Evolutionary conservation across 1,140 invertebrate species (phyloP).

Genomic region (Drosophila nigrodunni): DNA sequence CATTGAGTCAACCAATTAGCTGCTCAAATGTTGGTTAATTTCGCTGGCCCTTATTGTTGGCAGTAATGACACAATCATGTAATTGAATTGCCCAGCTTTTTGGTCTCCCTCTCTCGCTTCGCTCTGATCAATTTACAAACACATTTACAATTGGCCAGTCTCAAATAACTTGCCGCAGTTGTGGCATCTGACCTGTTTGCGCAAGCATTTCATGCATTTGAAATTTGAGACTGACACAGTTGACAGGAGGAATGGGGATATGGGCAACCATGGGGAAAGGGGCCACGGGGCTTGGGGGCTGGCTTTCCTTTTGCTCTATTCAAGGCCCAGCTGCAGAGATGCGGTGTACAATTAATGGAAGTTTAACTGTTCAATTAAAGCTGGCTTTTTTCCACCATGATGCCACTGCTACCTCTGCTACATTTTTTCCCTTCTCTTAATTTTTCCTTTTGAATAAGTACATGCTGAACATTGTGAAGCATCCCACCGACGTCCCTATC

Average conservation of each 20-base stretch:
- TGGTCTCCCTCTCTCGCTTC: neutral
- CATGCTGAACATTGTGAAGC: constrained; percentile 61
- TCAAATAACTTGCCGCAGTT: constrained; percentile 50
- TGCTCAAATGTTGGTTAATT: constrained; percentile 82
- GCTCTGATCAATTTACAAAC: constrained; percentile 1
- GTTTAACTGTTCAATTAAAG: constrained; percentile 84
- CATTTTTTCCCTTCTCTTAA: constrained; percentile 28
- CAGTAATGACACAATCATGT: constrained; percentile 79
- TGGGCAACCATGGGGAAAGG: constrained; percentile 1
- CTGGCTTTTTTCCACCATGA: constrained; percentile 54
- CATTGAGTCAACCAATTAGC: constrained; percentile 79
- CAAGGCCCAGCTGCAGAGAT: constrained; percentile 38
- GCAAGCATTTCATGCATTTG: constrained; percentile 76
- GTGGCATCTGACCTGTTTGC: constrained; percentile 76
- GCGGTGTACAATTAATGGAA: constrained; percentile 82
- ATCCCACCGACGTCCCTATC: constrained; percentile 5
- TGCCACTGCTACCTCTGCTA: constrained; percentile 19
- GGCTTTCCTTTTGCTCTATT: neutral
- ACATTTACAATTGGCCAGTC: constrained; percentile 39
- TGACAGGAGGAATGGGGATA: constrained; percentile 34
- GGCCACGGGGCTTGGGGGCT: no score
- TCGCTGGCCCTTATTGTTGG: constrained; percentile 59
- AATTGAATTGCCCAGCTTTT: constrained; percentile 64
- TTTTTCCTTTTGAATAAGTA: constrained; percentile 67
- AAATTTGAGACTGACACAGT: constrained; percentile 79